Conservation (phyloP, 2,113 vertebrate species). For the Tetrao urogallus region DNA sequence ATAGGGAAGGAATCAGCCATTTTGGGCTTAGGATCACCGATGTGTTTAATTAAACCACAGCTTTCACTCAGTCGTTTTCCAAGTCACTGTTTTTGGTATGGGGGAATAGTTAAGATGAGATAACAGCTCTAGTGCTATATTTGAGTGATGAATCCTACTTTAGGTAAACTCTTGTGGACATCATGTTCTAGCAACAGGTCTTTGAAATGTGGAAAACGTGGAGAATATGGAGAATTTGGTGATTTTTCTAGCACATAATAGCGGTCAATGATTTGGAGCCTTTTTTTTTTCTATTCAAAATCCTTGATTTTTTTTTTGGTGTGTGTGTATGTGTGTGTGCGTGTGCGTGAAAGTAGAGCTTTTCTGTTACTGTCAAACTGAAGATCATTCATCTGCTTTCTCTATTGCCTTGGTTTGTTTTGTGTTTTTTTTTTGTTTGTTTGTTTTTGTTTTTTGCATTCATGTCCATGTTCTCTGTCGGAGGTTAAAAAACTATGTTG, state of each 20-base stretch:
- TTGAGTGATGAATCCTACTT: not conserved
- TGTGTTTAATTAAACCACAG: not conserved
- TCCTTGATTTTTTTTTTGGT: not conserved
- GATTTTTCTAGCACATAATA: rapidly evolving
- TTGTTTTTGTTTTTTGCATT: not conserved
- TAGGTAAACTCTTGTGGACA: not conserved
- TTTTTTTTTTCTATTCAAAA: not conserved
- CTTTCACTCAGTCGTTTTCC: not conserved
- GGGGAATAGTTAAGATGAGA: not conserved
- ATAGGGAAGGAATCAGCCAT: not conserved
- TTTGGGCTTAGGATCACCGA: not conserved
- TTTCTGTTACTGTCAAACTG: rapidly evolving
- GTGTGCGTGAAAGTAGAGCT: not conserved
- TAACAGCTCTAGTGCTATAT: not conserved
- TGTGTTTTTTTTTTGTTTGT: no score
- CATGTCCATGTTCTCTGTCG: not conserved
- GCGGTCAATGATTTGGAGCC: not conserved
- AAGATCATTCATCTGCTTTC: not conserved
- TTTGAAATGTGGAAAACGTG: not conserved
- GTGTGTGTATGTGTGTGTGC: no score
- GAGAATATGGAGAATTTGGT: not conserved
- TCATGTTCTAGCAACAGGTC: rapidly evolving
- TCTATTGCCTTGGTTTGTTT: not conserved
- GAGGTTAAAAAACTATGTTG: rapidly evolving
- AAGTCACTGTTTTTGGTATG: rapidly evolving